Evolutionary conservation across 1,140 invertebrate species (phyloP), one percentile per base, ranked within the genome.

Genomic region (Drosophila kikkawai): DNA sequence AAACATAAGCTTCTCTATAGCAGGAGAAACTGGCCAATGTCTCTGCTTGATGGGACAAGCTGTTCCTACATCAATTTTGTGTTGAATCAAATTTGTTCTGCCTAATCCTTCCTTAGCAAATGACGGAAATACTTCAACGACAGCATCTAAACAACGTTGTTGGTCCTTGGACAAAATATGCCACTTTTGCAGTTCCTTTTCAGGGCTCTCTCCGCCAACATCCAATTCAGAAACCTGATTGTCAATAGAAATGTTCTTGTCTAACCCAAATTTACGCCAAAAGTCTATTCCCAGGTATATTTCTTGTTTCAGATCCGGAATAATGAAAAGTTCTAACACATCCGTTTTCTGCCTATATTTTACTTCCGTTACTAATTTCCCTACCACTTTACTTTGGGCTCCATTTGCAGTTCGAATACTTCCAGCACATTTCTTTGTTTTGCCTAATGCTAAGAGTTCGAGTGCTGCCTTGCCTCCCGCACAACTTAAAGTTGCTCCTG

Each of bases 371-470:
- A 19, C 0, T 5, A 19, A 44, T 19, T 19, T 44, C 2, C 42
- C 42, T 4, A 19, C 42, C 17, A 6, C 17, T 19, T 4, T 19
- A 44, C 42, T 44, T 44, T 44, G 41, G n/a, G n/a, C 41, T 19
- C 42, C 42, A 44, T 19, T 19, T 44, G 42, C 42, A 44, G 42
- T 44, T 44, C n/a, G 42, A 44, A 17, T 6, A 11, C 17, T 48
- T 8, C 22, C 45, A 13, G 22, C 12, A 47, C 41, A 47, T 26
- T 48, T 48, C 45, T 48, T 48, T 48, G 45, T 48, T 48, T 48
- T 48, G 13, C 13, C 45, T 48, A 4, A 48, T 15, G 19, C 7
- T 7, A 48, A 5, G 13, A 48, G 22, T 13, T 48, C 7, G 22
- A 26, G 6, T 26, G 22, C 13, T 26, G 45, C 45, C 19, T 47